A percentile compares a stretch with the other conserved stretches of the same genome.
Conservation (phyloP, 2,888 invertebrate species). For the Protodeltote pygarga region DNA sequence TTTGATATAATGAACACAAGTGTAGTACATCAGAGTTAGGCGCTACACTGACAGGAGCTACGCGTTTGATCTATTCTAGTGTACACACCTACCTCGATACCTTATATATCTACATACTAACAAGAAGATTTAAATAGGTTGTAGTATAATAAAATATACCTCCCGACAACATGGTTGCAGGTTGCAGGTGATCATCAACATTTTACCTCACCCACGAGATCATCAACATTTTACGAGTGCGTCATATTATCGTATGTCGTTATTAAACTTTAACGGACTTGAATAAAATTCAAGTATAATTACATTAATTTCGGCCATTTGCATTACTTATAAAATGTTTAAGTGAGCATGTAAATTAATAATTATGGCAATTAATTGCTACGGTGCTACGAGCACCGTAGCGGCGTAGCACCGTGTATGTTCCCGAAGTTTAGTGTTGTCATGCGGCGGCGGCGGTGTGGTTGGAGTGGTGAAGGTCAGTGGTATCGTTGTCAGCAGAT, state of each 20-base stretch:
- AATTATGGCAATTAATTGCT: constrained; percentile 18
- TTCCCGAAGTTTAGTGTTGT: not conserved
- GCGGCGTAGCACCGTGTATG: constrained; percentile 7
- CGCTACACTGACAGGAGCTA: too few species aligned
- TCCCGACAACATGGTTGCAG: too few species aligned
- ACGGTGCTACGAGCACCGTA: constrained; percentile 20
- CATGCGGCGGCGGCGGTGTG: not conserved
- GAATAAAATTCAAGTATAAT: constrained; percentile 12
- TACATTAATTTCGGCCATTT: constrained; percentile 27
- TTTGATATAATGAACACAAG: too few species aligned
- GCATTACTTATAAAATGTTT: constrained; percentile 18
- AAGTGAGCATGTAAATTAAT: constrained; percentile 32
- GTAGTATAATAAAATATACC: too few species aligned
- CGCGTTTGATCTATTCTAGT: too few species aligned
- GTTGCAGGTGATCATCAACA: too few species aligned
- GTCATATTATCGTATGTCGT: constrained; percentile 19
- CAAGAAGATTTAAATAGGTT: too few species aligned
- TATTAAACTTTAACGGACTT: constrained; percentile 17
- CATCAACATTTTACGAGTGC: constrained; percentile 3
- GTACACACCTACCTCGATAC: too few species aligned
- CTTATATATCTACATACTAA: too few species aligned
- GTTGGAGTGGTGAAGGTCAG: not conserved
- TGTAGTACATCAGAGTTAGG: too few species aligned
- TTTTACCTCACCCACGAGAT: constrained; percentile 6
- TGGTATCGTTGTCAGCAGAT: not conserved